Conservation (phyloP, 2,113 vertebrate species). For the Heteronetta atricapilla region DNA sequence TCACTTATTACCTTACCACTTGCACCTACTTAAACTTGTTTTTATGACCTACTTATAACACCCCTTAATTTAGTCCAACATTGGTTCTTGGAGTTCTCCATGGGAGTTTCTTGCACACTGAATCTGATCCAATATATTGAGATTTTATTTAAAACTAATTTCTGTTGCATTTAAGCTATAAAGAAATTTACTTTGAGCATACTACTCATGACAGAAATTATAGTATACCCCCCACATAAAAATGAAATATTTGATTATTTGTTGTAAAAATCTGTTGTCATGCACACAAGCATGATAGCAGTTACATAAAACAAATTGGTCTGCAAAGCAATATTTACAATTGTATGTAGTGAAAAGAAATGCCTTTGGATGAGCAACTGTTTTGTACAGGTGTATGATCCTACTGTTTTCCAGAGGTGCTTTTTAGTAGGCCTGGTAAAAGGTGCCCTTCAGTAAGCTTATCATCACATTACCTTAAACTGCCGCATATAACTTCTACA, state of each 20-base stretch:
- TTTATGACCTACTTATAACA: slow-evolving; percentile 22
- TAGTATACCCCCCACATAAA: neutral
- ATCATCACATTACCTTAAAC: neutral
- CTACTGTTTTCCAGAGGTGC: neutral
- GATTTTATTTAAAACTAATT: neutral
- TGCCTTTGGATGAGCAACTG: neutral
- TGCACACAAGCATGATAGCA: neutral
- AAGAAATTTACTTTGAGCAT: neutral
- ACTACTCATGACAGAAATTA: neutral
- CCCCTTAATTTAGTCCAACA: neutral
- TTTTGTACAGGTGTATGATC: neutral
- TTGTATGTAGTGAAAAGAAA: neutral
- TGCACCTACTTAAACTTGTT: slow-evolving; percentile 10
- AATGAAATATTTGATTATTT: neutral
- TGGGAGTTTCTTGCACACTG: neutral
- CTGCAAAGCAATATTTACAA: neutral
- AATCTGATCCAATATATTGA: neutral
- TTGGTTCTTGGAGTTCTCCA: slow-evolving; percentile 18
- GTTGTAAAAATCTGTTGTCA: neutral
- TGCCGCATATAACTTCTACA: neutral
- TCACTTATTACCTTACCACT: slow-evolving; percentile 6
- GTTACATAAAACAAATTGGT: neutral
- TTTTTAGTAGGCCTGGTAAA: neutral
- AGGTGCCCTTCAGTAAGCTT: neutral
- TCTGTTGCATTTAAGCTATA: neutral